These are phyloP conservation scores for Dicerorhinus sumatrensis DNA, from an alignment of 2,113 vertebrate genomes.

Conservation along the genomic window DNA sequence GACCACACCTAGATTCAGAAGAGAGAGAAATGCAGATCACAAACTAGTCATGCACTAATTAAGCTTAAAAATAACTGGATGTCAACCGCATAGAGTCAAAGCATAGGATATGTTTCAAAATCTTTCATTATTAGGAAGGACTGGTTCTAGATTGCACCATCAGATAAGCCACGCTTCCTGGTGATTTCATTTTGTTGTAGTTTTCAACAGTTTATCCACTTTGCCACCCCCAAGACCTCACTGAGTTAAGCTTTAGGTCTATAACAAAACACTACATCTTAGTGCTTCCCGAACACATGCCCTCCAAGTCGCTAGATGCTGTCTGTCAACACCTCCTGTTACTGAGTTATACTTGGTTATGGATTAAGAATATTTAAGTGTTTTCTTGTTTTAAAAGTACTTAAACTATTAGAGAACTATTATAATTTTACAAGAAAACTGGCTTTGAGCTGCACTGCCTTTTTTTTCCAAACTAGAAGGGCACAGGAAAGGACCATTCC, in stretches of 20 bases:
- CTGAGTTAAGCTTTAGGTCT: background rate
- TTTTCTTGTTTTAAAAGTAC: background rate
- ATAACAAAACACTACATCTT: accelerated
- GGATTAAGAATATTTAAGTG: background rate
- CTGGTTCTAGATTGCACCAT: conserved; percentile 88
- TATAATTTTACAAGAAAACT: background rate
- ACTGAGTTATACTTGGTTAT: background rate
- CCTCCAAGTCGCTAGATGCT: accelerated
- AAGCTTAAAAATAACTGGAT: background rate
- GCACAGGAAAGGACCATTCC: accelerated
- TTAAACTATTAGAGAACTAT: background rate
- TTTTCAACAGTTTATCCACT: background rate
- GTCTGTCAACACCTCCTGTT: background rate
- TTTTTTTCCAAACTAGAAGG: background rate
- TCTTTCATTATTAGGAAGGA: conserved; percentile 85
- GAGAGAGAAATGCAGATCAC: background rate
- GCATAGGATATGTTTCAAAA: background rate
- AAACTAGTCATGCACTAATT: accelerated
- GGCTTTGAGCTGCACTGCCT: background rate
- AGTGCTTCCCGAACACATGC: background rate
- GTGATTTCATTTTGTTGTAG: accelerated
- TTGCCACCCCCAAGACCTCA: background rate
- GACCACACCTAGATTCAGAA: conserved; percentile 94
- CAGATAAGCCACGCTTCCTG: conserved; percentile 84
- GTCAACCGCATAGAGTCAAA: background rate